A percentile compares a stretch with the other conserved stretches of the same genome.
Evolutionary conservation across 2,113 vertebrate species (phyloP).

Genomic region (Arizona elegans): DNA sequence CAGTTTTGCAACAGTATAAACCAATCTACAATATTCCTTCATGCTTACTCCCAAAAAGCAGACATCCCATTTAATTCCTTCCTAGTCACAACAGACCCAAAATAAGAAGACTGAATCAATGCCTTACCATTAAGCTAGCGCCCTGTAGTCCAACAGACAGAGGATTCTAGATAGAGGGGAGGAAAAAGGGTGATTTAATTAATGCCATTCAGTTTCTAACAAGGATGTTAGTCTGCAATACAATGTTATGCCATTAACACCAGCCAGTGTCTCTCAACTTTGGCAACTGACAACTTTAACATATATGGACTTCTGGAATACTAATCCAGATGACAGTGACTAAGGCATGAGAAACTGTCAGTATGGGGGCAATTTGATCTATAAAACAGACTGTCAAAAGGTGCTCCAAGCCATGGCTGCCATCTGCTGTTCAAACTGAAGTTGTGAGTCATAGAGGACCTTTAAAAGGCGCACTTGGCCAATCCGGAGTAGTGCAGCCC

Average conservation of each 20-base stretch:
- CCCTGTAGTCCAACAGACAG: constrained; percentile 84
- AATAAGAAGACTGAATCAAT: not conserved
- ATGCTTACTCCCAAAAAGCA: not conserved
- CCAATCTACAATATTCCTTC: not conserved
- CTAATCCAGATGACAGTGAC: not conserved
- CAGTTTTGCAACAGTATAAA: not conserved
- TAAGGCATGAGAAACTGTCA: not conserved
- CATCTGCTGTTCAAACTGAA: not conserved
- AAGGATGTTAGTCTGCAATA: not conserved
- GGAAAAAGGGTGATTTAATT: fast-evolving
- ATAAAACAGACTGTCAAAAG: not conserved
- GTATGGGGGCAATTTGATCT: not conserved
- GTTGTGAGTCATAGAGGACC: not conserved
- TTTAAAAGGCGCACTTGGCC: not conserved
- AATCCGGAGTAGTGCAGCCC: not conserved
- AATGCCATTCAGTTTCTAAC: not conserved
- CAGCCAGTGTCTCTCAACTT: not conserved
- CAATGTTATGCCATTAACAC: not conserved
- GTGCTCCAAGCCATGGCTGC: not conserved
- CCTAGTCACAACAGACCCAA: fast-evolving
- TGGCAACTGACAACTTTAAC: not conserved
- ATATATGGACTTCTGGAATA: not conserved
- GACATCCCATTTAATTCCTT: not conserved
- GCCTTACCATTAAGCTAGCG: constrained; percentile 79
- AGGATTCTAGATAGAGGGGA: constrained; percentile 76